Base-by-base conservation (phyloP, 1,140 invertebrate genomes). In the Diabrotica virgifera region DNA sequence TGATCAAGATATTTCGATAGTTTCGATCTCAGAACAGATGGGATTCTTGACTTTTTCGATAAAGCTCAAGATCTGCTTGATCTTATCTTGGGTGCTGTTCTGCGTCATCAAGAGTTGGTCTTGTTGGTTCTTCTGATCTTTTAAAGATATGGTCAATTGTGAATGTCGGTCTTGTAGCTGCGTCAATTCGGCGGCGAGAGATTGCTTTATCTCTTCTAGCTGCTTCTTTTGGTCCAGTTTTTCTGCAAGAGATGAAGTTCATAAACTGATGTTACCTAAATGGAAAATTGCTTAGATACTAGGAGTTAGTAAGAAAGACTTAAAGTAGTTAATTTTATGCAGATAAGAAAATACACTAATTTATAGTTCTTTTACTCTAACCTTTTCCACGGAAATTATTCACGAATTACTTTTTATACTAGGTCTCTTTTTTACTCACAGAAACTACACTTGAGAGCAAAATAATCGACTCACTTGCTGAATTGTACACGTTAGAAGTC, bases 121-220 rank as follows among this genome's bases (percentile, higher is more conserved):
- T 14, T 72, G 72, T 59, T 70, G 55, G 35, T 36, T 63, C 65
- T 77, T 71, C 62, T 78, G 75, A 53, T 72, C 70, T 64, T 72
- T 77, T 35, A 79, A 60, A 7, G 75, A 76, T 36, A 77, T 76
- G 8, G 73, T 76, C 52, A 79, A 65, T 66, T 77, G 71, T 6
- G 75, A 76, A 67, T 78, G 77, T 6, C 72, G 68, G 37, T 78
- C 74, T 71, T 79, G 73, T 7, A 79, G 66, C 62, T 76, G 69
- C 9, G 72, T 76, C 14, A 79, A 65, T 68, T 78, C 75, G 11
- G 72, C 75, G 12, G 64, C 62, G 40, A 79, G 65, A 38, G 63
- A 64, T 57, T 70, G 65, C 57, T 76, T 77, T 65, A 74, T 70
- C 56, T 79, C 76, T 67, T 72, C 66, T 57, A 81, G 73, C 37